Conservation (phyloP, 2,888 invertebrate genomes). For the Ommatoiulus sabulosus region DNA sequence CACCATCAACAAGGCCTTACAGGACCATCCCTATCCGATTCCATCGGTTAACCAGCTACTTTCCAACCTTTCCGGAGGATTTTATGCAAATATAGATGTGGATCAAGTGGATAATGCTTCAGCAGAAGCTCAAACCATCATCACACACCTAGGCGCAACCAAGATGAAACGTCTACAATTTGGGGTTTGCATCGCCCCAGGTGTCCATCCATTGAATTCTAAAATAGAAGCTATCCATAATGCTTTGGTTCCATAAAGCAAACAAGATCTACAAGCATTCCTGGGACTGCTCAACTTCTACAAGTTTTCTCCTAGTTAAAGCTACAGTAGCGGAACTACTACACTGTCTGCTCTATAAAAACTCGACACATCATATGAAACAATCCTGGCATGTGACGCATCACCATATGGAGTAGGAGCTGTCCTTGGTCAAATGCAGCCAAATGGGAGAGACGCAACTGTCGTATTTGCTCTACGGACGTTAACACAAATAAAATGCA, state of each 20-base stretch:
- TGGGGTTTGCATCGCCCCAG: no score
- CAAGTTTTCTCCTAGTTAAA: background rate
- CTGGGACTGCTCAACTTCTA: background rate
- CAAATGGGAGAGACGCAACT: background rate
- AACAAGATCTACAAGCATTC: background rate
- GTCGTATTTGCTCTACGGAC: background rate
- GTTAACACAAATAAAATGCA: background rate
- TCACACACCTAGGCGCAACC: background rate
- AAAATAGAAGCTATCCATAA: background rate
- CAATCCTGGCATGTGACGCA: background rate
- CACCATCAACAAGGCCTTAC: background rate
- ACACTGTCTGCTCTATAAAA: background rate
- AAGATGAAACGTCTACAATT: no score
- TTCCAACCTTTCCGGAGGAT: background rate
- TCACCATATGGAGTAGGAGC: background rate
- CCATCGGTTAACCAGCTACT: no score
- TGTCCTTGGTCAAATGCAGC: background rate
- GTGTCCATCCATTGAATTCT: no score
- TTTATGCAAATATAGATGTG: background rate
- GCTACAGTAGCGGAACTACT: background rate
- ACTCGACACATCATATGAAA: background rate
- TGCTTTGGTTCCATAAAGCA: background rate
- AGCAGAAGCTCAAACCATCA: background rate
- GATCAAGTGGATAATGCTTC: background rate
- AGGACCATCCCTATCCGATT: no score